Evolutionary conservation across 2,888 invertebrate species (phyloP).

Genomic region (Campoletis raptor): DNA sequence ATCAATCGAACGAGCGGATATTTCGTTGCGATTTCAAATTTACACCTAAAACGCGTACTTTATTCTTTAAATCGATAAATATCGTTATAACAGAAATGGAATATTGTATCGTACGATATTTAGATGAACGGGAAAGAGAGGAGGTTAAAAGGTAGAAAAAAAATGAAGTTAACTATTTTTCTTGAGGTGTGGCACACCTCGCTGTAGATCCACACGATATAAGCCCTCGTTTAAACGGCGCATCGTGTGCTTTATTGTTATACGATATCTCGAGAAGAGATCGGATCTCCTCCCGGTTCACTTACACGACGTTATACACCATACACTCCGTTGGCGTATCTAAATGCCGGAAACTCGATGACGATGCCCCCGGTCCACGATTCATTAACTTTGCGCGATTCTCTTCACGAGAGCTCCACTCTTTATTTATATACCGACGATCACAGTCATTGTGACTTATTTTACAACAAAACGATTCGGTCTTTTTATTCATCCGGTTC

Average conservation of each 20-base stretch:
- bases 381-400: constrained; percentile 79
- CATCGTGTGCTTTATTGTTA: constrained; percentile 63
- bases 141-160: background rate
- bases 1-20: constrained; percentile 20
- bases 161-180: constrained; percentile 44
- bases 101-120: background rate
- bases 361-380: constrained; percentile 72
- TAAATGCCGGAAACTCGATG: constrained; percentile 81
- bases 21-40: background rate
- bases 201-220: background rate
- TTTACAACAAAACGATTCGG: background rate
- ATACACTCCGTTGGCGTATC: constrained; percentile 77
- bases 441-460: constrained; percentile 18
- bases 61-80: background rate
- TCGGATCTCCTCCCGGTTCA: constrained; percentile 50
- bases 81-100: background rate
- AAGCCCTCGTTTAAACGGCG: constrained; percentile 41
- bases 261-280: constrained; percentile 61
- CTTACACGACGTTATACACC: constrained; percentile 58
- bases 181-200: constrained; percentile 54
- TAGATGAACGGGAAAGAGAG: constrained; percentile 27
- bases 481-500: background rate
- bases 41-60: background rate
- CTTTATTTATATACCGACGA: background rate
- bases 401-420: constrained; percentile 32